Conservation (phyloP, 2,888 invertebrate genomes). For the Criorhina ranunculi region DNA sequence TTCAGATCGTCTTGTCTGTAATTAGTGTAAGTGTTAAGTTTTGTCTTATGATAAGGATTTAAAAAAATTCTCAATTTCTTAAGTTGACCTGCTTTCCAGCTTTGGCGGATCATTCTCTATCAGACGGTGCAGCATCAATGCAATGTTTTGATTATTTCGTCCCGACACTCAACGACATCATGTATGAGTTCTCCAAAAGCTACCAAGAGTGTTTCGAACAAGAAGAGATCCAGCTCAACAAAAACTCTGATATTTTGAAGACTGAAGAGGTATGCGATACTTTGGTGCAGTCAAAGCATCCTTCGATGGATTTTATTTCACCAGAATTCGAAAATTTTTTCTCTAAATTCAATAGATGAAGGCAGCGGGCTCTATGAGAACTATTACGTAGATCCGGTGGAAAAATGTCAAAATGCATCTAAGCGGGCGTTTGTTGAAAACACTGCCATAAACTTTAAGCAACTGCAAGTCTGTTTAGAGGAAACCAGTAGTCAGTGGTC, state of each 20-base stretch:
- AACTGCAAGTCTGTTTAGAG: conserved; percentile 21
- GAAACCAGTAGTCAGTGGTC: neutral
- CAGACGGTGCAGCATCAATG: neutral
- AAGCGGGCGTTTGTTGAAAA: conserved; percentile 34
- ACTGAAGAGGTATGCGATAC: conserved; percentile 5
- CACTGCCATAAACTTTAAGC: neutral
- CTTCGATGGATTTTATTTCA: neutral
- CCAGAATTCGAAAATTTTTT: conserved; percentile 12
- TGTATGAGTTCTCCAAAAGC: conserved; percentile 12
- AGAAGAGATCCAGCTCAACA: neutral
- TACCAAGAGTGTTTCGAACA: conserved; percentile 2
- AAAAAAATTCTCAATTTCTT: neutral
- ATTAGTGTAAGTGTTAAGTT: conserved; percentile 5
- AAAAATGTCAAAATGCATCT: conserved; percentile 45
- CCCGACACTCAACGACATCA: conserved; percentile 4
- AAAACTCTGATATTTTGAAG: too few species aligned
- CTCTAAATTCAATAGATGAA: neutral
- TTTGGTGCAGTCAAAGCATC: neutral
- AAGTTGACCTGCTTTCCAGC: conserved; percentile 6
- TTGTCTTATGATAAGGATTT: neutral
- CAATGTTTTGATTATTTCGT: conserved; percentile 13
- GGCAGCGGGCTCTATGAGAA: neutral
- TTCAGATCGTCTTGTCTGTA: neutral
- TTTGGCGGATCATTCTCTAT: neutral
- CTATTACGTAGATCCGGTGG: conserved; percentile 3